phyloP scores from a whole-genome alignment of 2,888 invertebrate species.

The Rhaphigaster nebulosa region DNA sequence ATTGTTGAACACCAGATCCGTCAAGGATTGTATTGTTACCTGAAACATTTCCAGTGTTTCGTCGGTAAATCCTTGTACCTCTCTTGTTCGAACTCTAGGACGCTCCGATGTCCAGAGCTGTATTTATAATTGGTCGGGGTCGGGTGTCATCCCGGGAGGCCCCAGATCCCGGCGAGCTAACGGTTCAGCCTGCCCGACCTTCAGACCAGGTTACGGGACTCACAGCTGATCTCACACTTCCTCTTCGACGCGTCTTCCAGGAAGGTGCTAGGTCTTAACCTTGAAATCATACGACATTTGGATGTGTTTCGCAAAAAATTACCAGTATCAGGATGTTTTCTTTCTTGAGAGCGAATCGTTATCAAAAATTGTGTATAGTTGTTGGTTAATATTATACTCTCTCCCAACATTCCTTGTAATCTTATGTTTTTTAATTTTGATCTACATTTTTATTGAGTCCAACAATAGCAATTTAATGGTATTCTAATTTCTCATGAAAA shows the following conservation, averaged over 20 bases:
- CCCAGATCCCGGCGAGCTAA: not conserved
- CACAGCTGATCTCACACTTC: slow-evolving; percentile 32
- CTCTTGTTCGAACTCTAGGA: not conserved
- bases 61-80: not conserved
- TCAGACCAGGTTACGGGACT: slow-evolving; percentile 29
- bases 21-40: not conserved
- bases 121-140: not conserved
- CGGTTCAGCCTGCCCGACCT: slow-evolving; percentile 24
- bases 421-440: too few relatives aligned
- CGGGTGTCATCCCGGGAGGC: slow-evolving; percentile 1
- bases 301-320: too few relatives aligned
- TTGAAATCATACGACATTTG: not conserved
- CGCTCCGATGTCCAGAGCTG: not conserved
- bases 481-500: too few relatives aligned
- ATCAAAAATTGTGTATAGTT: too few relatives aligned
- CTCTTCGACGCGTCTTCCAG: not conserved
- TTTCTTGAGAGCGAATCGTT: too few relatives aligned
- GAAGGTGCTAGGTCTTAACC: not conserved
- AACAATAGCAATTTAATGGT: too few relatives aligned
- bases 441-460: too few relatives aligned
- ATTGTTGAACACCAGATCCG: too few relatives aligned
- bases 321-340: too few relatives aligned
- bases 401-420: too few relatives aligned
- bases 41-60: not conserved
- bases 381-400: too few relatives aligned